Conservation (phyloP, 2,888 invertebrate genomes). For the Cremastinae sp. region DNA sequence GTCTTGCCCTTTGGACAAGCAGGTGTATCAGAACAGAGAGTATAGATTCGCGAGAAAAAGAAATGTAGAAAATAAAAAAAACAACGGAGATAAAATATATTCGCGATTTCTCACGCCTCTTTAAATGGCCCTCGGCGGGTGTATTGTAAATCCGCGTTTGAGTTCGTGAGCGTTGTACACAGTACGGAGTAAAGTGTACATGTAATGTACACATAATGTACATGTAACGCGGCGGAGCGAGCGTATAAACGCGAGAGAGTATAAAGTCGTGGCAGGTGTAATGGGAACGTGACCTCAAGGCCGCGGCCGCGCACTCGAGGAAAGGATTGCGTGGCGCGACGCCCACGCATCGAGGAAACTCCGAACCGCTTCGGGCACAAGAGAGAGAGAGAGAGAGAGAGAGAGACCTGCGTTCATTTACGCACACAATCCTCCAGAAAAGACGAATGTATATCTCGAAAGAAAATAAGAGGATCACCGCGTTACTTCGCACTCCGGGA, state of each 20-base stretch:
- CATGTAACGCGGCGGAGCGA: too few species aligned
- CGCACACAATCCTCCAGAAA: slow-evolving; percentile 39
- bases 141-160: background rate
- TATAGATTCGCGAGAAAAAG: too few species aligned
- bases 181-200: too few species aligned
- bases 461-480: slow-evolving; percentile 38
- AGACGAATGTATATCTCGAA: slow-evolving; percentile 47
- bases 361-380: slow-evolving; percentile 24
- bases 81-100: too few species aligned
- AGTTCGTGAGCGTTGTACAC: too few species aligned
- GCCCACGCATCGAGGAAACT: slow-evolving; percentile 59
- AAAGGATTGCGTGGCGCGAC: slow-evolving; percentile 56
- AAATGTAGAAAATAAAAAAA: too few species aligned
- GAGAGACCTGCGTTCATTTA: too few species aligned
- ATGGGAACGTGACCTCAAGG: slow-evolving; percentile 62
- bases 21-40: too few species aligned
- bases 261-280: slow-evolving; percentile 50
- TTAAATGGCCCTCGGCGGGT: slow-evolving; percentile 45
- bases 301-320: slow-evolving; percentile 44
- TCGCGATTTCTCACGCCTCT: slow-evolving; percentile 54
- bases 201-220: too few species aligned
- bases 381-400: too few species aligned
- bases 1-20: too few species aligned
- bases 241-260: slow-evolving; percentile 6
- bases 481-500: too few species aligned